phyloP scores from a whole-genome alignment of 1,140 invertebrate genomes.

The Heliconius nattereri region DNA sequence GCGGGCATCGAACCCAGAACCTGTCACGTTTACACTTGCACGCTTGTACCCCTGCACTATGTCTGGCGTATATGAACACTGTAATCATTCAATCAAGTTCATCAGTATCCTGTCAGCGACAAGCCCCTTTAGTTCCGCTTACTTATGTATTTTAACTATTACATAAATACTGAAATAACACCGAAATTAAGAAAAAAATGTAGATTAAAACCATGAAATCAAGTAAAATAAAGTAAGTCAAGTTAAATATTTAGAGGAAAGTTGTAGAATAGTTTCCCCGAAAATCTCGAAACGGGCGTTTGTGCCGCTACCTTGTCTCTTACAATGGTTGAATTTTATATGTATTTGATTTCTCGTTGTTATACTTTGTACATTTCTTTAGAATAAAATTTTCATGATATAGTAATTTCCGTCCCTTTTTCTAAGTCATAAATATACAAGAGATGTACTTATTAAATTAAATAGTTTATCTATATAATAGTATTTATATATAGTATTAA shows the following conservation, averaged over 20 bases:
- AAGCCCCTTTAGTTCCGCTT: too few species aligned
- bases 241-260: not conserved
- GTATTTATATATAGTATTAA: too few species aligned
- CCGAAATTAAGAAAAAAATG: not conserved
- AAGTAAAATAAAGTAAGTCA: not conserved
- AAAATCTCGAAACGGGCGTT: not conserved
- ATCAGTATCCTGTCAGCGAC: too few species aligned
- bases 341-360: not conserved
- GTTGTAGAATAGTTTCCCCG: not conserved
- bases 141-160: not conserved
- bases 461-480: too few species aligned
- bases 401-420: not conserved
- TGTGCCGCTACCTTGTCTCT: not conserved
- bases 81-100: too few species aligned
- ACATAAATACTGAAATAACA: not conserved
- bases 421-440: too few species aligned
- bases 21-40: too few species aligned
- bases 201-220: not conserved
- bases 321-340: constrained; percentile 11
- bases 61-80: too few species aligned
- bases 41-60: too few species aligned
- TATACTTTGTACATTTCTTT: not conserved
- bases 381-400: not conserved
- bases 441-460: too few species aligned
- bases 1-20: too few species aligned